phyloP scores from a whole-genome alignment of 2,113 vertebrate genomes.

The Lonchura striata region DNA sequence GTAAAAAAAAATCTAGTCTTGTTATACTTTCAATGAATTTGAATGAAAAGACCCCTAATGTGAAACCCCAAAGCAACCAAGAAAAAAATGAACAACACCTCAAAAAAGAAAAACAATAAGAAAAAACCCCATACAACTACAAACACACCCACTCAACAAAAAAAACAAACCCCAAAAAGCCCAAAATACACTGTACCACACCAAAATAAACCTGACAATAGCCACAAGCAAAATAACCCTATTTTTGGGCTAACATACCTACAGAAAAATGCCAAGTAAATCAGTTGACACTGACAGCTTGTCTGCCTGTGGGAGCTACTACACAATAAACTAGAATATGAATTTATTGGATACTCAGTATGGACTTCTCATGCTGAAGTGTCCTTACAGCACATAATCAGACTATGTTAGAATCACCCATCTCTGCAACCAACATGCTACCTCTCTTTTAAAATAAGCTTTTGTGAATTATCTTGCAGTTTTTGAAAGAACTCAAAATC shows the following conservation, averaged over 20 bases:
- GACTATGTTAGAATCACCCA: neutral
- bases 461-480: neutral
- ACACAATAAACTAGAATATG: neutral
- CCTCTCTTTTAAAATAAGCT: neutral
- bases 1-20: neutral
- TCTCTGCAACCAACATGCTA: neutral
- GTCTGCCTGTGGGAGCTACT: neutral
- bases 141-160: too few species aligned
- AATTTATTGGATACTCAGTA: neutral
- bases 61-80: neutral
- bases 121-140: accelerated
- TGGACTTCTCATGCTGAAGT: neutral
- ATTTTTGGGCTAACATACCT: neutral
- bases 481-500: neutral
- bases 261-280: neutral
- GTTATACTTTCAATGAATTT: neutral
- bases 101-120: neutral
- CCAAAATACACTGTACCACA: accelerated
- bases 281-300: neutral
- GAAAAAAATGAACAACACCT: neutral
- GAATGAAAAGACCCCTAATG: neutral
- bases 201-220: neutral
- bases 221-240: neutral
- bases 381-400: neutral
- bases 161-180: neutral